These are phyloP conservation scores for Ophonus ardosiacus DNA, from an alignment of 2,888 invertebrate genomes.

Conservation along the genomic window DNA sequence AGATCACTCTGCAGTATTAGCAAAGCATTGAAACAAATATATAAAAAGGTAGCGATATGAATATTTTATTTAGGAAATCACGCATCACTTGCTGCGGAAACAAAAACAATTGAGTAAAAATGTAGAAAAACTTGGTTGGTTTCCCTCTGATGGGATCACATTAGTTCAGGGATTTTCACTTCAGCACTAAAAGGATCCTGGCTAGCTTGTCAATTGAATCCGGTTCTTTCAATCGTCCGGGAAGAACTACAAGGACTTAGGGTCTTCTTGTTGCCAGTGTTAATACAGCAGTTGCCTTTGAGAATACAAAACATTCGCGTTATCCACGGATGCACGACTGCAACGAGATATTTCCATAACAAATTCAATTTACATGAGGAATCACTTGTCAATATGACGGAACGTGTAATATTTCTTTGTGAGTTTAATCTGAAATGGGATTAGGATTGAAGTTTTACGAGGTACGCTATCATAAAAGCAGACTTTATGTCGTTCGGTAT, in stretches of 20 bases:
- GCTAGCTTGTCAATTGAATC: conserved; percentile 26
- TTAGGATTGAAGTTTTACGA: conserved; percentile 6
- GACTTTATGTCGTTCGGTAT: neutral
- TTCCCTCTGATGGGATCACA: conserved; percentile 24
- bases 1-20: too few relatives aligned
- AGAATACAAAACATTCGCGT: conserved; percentile 12
- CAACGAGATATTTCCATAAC: conserved; percentile 5
- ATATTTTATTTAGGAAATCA: neutral
- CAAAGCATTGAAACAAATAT: neutral
- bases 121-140: conserved; percentile 23
- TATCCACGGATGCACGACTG: conserved; percentile 7
- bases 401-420: conserved; percentile 34
- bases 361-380: conserved; percentile 26
- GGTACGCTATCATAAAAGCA: neutral
- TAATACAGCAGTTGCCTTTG: neutral
- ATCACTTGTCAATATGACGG: conserved; percentile 38
- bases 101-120: neutral
- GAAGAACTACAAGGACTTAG: conserved; percentile 29
- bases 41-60: neutral
- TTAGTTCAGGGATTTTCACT: conserved; percentile 38
- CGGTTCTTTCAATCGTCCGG: conserved; percentile 40
- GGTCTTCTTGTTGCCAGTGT: conserved; percentile 1
- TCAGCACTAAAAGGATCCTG: conserved; percentile 27
- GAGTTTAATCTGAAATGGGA: neutral
- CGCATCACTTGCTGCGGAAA: neutral